phyloP scores from a whole-genome alignment of 1,140 invertebrate species.

The Papilio polytes region DNA sequence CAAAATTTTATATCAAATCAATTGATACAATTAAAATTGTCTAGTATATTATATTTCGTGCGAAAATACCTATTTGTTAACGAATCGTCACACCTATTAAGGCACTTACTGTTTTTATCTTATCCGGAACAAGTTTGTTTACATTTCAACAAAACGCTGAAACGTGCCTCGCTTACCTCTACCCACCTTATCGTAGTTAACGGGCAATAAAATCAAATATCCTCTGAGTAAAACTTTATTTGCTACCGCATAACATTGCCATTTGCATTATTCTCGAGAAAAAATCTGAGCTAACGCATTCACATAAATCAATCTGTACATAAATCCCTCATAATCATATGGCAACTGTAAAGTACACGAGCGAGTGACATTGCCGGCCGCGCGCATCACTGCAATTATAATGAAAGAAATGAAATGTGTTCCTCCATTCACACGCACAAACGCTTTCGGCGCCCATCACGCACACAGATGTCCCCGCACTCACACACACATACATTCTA shows the following conservation, averaged over 20 bases:
- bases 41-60: conserved; percentile 33
- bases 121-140: conserved; percentile 82
- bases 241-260: conserved; percentile 13
- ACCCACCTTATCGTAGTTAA: conserved; percentile 75
- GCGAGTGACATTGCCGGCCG: conserved; percentile 70
- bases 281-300: conserved; percentile 9
- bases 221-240: conserved; percentile 53
- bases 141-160: conserved; percentile 78
- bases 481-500: conserved; percentile 56
- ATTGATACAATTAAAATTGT: conserved; percentile 45
- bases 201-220: conserved; percentile 75
- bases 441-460: conserved; percentile 72
- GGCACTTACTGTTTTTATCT: conserved; percentile 73
- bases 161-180: conserved; percentile 75
- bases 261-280: not conserved
- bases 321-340: conserved; percentile 56
- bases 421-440: conserved; percentile 82
- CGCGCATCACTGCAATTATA: conserved; percentile 82
- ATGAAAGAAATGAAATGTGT: conserved; percentile 80
- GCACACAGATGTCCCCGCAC: conserved; percentile 65
- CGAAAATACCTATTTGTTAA: conserved; percentile 45
- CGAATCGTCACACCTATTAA: conserved; percentile 42
- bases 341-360: conserved; percentile 63
- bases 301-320: conserved; percentile 30
- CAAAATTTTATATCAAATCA: conserved; percentile 41